A percentile compares a stretch with the other conserved stretches of the same genome.
These are phyloP conservation scores for Carterocephalus palaemon DNA, from an alignment of 2,888 invertebrate genomes.

Conservation along the genomic window DNA sequence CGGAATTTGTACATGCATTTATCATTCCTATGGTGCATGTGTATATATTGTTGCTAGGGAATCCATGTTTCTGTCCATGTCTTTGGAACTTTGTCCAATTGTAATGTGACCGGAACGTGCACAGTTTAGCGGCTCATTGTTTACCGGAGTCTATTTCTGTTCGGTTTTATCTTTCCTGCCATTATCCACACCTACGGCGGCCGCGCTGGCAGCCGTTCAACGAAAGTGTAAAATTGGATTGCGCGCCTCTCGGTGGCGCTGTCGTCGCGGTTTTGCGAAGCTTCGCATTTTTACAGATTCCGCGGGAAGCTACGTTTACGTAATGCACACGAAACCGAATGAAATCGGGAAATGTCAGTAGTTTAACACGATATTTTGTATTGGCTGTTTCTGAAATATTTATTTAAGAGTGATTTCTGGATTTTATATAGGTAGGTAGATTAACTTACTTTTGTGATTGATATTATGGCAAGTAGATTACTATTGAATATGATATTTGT, in stretches of 20 bases:
- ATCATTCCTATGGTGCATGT: background rate
- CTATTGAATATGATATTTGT: no score
- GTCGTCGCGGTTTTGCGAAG: slow-evolving; percentile 37
- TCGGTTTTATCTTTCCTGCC: slow-evolving; percentile 71
- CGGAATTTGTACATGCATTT: no score
- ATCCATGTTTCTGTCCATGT: background rate
- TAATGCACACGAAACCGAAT: background rate
- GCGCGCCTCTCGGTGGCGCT: slow-evolving; percentile 43
- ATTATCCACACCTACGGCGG: slow-evolving; percentile 65
- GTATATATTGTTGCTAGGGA: no score
- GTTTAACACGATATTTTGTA: no score
- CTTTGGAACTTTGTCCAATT: background rate
- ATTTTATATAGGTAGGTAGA: no score
- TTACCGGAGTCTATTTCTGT: slow-evolving; percentile 71
- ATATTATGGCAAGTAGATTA: no score
- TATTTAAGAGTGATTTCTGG: no score
- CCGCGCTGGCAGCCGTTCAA: slow-evolving; percentile 68
- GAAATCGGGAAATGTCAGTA: no score
- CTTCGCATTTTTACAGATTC: background rate
- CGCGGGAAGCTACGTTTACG: background rate
- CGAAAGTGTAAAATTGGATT: slow-evolving; percentile 71
- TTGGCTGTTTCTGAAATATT: no score
- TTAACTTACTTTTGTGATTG: no score
- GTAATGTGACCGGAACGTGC: slow-evolving; percentile 14
- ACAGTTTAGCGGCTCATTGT: slow-evolving; percentile 56